These are phyloP conservation scores for Lagria hirta DNA, from an alignment of 2,888 invertebrate species.

Conservation along the genomic window DNA sequence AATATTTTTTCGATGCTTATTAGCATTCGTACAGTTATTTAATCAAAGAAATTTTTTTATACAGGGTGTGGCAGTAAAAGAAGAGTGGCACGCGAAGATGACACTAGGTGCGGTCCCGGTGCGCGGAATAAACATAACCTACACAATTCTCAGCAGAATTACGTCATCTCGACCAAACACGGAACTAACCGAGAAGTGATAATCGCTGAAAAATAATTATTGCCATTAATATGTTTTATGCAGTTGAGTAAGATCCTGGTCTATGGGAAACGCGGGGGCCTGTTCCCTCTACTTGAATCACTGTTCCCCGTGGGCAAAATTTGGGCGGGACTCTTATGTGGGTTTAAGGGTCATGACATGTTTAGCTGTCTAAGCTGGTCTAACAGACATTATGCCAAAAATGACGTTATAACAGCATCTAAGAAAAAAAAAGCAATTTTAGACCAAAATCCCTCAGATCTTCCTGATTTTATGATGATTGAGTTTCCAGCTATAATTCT, in stretches of 20 bases:
- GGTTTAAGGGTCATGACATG: slow-evolving; percentile 19
- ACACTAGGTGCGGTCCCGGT: slow-evolving; percentile 40
- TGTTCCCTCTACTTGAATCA: too few relatives aligned
- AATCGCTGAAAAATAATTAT: slow-evolving; percentile 11
- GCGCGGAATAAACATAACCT: slow-evolving; percentile 27
- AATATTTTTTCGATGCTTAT: too few relatives aligned
- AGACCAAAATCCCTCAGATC: too few relatives aligned
- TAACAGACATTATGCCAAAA: too few relatives aligned
- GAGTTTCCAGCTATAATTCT: too few relatives aligned
- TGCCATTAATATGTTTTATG: slow-evolving; percentile 13
- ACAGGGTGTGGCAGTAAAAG: neutral
- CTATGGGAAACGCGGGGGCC: slow-evolving; percentile 10
- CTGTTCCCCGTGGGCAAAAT: too few relatives aligned
- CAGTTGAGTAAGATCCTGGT: slow-evolving; percentile 13
- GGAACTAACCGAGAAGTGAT: slow-evolving; percentile 9
- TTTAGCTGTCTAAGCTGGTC: too few relatives aligned
- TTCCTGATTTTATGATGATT: too few relatives aligned
- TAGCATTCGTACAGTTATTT: too few relatives aligned
- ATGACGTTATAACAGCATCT: too few relatives aligned
- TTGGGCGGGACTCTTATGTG: slow-evolving; percentile 5
- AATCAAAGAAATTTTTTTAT: too few relatives aligned
- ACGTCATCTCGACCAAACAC: slow-evolving; percentile 13
- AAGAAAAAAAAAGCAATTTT: too few relatives aligned
- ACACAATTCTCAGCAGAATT: slow-evolving; percentile 21
- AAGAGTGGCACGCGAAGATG: slow-evolving; percentile 30